Conservation (phyloP, 2,113 vertebrate genomes). For the Ophiodon elongatus region DNA sequence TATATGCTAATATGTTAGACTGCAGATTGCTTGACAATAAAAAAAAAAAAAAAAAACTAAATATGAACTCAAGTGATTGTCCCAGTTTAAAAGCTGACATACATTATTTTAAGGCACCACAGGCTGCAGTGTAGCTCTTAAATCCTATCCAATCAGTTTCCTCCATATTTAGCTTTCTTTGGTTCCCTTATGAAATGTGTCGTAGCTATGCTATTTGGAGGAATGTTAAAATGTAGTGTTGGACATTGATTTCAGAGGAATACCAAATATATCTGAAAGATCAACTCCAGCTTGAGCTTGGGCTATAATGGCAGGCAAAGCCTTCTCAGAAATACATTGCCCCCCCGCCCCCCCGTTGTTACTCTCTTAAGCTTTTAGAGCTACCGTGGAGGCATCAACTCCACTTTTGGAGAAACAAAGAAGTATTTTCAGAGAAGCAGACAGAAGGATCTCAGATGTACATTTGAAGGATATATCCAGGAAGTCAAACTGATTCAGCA, state of each 20-base stretch:
- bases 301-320: background rate
- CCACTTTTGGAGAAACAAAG: no score
- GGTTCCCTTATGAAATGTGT: background rate
- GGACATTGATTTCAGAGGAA: background rate
- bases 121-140: background rate
- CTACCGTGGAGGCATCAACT: no score
- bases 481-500: background rate
- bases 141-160: background rate
- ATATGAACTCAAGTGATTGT: background rate
- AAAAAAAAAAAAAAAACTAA: background rate
- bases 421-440: background rate
- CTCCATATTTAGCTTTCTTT: background rate
- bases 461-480: background rate
- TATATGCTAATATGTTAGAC: background rate
- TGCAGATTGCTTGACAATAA: background rate
- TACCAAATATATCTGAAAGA: background rate
- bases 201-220: background rate
- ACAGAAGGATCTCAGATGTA: background rate
- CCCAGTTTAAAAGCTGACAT: background rate
- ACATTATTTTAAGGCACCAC: background rate
- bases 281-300: background rate
- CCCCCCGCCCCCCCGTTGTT: no score
- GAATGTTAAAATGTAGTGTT: background rate
- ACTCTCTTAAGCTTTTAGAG: no score
- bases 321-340: constrained; percentile 4